Conservation (phyloP, 2,888 invertebrate species). For the Eremobia ochroleuca region DNA sequence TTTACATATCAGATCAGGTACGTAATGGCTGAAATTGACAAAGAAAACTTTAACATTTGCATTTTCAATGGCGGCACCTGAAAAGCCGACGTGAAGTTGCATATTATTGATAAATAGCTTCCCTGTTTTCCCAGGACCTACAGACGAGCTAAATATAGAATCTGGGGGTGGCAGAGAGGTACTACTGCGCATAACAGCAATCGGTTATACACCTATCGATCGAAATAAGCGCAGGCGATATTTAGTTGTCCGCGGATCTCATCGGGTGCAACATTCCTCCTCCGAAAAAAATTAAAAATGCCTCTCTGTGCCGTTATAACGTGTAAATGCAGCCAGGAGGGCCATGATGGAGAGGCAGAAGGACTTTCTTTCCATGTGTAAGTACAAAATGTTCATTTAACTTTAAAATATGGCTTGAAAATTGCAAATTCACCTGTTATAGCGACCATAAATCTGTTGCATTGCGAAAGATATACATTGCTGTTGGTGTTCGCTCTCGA, state of each 20-base stretch:
- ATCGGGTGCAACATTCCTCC: slow-evolving; percentile 33
- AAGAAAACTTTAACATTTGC: slow-evolving; percentile 33
- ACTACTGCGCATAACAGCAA: slow-evolving; percentile 57
- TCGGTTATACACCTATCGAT: slow-evolving; percentile 60
- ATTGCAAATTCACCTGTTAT: slow-evolving; percentile 39
- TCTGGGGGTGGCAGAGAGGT: slow-evolving; percentile 57
- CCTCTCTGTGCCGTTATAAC: slow-evolving; percentile 28
- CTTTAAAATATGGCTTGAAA: not conserved
- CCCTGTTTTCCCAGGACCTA: slow-evolving; percentile 51
- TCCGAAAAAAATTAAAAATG: slow-evolving; percentile 42
- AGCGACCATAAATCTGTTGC: slow-evolving; percentile 43
- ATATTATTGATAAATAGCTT: slow-evolving; percentile 54
- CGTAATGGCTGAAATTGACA: not conserved
- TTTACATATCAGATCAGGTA: not conserved
- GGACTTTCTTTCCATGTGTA: slow-evolving; percentile 26
- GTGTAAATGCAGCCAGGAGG: not conserved
- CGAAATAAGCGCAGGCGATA: slow-evolving; percentile 61
- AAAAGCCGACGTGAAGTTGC: slow-evolving; percentile 29
- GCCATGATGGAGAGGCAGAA: accelerated
- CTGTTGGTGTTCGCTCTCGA: slow-evolving; percentile 20
- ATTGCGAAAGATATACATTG: slow-evolving; percentile 46
- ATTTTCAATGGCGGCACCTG: slow-evolving; percentile 5
- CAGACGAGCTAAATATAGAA: slow-evolving; percentile 48
- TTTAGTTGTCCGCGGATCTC: slow-evolving; percentile 37
- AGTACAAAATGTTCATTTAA: slow-evolving; percentile 27